Evolutionary conservation across 2,797 vertebrate species (phyloP).

Genomic region (Chloroceryle amazona): DNA sequence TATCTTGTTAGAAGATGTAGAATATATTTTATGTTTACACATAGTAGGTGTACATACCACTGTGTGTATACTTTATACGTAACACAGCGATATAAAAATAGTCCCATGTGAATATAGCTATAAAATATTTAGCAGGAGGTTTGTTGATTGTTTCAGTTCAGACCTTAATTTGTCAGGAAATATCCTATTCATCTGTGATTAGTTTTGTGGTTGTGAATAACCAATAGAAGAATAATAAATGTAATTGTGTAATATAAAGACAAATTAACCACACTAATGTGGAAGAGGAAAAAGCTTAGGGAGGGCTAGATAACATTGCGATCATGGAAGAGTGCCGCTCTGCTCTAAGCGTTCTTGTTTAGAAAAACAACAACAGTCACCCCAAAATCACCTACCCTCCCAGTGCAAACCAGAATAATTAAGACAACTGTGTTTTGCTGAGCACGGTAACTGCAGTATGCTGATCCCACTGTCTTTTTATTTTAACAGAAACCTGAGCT

Average conservation of each 20-base stretch:
- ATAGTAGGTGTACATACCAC: rapidly evolving
- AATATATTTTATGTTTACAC: not conserved
- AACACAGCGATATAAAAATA: not conserved
- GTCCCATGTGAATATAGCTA: not conserved
- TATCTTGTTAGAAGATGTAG: not conserved
- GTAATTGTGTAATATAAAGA: slow-evolving; percentile 35
- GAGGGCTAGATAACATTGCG: not conserved
- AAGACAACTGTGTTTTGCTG: slow-evolving; percentile 39
- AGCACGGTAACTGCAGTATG: slow-evolving; percentile 27
- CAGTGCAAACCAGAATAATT: slow-evolving; percentile 37
- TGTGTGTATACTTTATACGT: not conserved
- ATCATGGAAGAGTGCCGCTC: not conserved
- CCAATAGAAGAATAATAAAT: slow-evolving; percentile 58
- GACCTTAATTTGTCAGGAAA: slow-evolving; percentile 58
- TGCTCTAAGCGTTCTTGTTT: slow-evolving; percentile 14
- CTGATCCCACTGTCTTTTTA: slow-evolving; percentile 67
- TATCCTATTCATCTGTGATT: slow-evolving; percentile 41
- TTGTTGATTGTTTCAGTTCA: slow-evolving; percentile 48
- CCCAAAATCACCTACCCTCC: not conserved
- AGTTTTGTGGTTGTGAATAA: slow-evolving; percentile 56
- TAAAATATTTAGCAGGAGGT: slow-evolving; percentile 38
- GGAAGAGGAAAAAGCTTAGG: not conserved
- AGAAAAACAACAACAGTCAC: not conserved
- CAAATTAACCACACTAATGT: slow-evolving; percentile 43
- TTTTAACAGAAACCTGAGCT: slow-evolving; percentile 92